Evolutionary conservation across 2,113 vertebrate species (phyloP).

Genomic region (Toxotes chatareus): DNA sequence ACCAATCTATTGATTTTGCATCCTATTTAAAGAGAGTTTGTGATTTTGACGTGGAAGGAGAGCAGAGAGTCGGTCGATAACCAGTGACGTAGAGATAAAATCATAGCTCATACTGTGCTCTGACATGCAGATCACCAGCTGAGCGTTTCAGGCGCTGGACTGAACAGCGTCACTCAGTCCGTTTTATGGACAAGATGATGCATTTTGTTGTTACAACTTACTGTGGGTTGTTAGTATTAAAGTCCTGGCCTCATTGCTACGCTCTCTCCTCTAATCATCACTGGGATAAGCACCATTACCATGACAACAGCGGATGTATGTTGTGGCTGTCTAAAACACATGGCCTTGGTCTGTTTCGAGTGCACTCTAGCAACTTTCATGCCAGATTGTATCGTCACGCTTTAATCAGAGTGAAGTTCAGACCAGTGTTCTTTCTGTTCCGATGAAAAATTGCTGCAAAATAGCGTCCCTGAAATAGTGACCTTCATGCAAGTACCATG

Average conservation of each 20-base stretch:
- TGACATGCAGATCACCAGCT: conserved; percentile 15
- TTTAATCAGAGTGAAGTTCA: conserved; percentile 6
- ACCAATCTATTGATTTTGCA: conserved; percentile 43
- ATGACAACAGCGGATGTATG: conserved; percentile 48
- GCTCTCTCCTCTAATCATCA: neutral
- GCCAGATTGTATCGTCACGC: neutral
- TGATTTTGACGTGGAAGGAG: conserved; percentile 8
- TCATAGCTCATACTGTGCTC: conserved; percentile 8
- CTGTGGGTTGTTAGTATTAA: neutral
- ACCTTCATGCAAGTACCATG: neutral
- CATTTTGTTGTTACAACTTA: neutral
- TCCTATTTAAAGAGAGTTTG: conserved; percentile 36
- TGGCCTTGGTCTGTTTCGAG: conserved; percentile 26
- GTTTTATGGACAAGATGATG: neutral
- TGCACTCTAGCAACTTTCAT: conserved; percentile 24
- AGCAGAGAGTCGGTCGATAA: conserved; percentile 4
- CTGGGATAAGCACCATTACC: conserved; percentile 17
- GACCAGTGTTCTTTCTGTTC: conserved; percentile 4
- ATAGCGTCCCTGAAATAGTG: neutral
- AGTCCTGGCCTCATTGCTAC: neutral
- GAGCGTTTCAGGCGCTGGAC: neutral
- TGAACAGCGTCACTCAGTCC: neutral
- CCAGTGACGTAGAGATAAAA: conserved; percentile 23
- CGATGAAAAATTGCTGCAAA: neutral
- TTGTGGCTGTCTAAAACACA: conserved; percentile 26